Percentiles rank a stretch among this genome's conserved stretches.
phyloP scores from a whole-genome alignment of 2,888 invertebrate genomes.

The Dromius quadrimaculatus region DNA sequence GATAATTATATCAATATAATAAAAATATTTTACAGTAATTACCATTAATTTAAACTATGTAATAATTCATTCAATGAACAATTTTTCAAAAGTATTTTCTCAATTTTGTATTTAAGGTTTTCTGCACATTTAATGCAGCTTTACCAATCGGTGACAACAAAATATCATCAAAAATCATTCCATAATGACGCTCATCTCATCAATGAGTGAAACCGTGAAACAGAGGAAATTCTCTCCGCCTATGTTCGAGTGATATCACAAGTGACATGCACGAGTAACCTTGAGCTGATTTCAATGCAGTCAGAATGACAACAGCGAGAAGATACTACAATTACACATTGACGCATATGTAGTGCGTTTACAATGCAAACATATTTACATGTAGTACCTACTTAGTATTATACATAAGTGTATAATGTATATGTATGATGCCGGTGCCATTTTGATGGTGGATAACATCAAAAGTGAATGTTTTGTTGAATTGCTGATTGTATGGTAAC shows the following conservation, averaged over 20 bases:
- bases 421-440: conserved; percentile 5
- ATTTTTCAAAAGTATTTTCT: no score
- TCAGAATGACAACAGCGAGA: conserved; percentile 35
- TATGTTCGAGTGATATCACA: conserved; percentile 12
- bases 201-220: no score
- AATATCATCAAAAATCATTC: no score
- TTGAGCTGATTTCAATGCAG: conserved; percentile 49
- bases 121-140: no score
- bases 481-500: no score
- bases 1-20: no score
- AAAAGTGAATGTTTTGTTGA: background rate
- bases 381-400: background rate
- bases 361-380: background rate
- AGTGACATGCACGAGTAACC: conserved; percentile 43
- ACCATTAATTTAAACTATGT: no score
- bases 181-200: no score
- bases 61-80: no score
- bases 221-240: background rate
- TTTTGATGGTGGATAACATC: background rate
- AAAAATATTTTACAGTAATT: no score
- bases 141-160: no score
- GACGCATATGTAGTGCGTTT: background rate
- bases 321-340: conserved; percentile 8
- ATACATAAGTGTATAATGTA: background rate
- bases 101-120: no score